Base-by-base conservation (phyloP, 2,113 vertebrate genomes). In the Ranitomeya imitator region DNA sequence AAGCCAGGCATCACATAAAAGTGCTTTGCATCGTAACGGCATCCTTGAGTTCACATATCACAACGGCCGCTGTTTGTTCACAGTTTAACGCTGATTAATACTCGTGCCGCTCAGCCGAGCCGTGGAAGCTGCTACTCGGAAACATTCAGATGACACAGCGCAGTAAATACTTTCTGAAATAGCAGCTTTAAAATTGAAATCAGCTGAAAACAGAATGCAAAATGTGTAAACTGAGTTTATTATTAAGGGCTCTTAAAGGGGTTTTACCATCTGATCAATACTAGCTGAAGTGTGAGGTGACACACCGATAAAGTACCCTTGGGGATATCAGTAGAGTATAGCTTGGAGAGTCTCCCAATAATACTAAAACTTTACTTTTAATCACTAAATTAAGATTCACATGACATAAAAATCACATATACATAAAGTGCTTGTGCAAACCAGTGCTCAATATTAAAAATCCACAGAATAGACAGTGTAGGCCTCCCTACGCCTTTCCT, bases 11-110 rank as follows among this genome's bases (percentile, higher is more conserved):
- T 78, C 60, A 60, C 59, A 71, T 86, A 59, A 83, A 88, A 85
- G 14, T 31, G 86, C 6, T 26, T 83, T 59, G n/a, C 9, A 59
- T 67, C 4, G 67, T 76, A 63, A 83, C 45, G 6, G 54, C 79
- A 74, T 83, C 37, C 54, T 61, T 26, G 21, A 60, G 74, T 82
- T 60, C 67, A 87, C 86, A 81, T 76, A 61, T 57, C 86, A 74
- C 60, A 77, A 83, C 26, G 71, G 67, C 60, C 63, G 21, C 67
- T 60, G 86, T 60, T 82, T 51, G 45, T 73, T 73, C 51, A 23
- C 59, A 87, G 86, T 82, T 88, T 83, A 88, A 83, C 21, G 16
- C 86, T 74, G 79, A 82, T 80, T 88, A 61, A 83, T 51, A 23
- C 31, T 18, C 6, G 21, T 63, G 54, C 52, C 9, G 67, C 55